These are phyloP conservation scores for Caenorhabditis sulstoni DNA, from an alignment of 2,888 invertebrate species.

Conservation along the genomic window DNA sequence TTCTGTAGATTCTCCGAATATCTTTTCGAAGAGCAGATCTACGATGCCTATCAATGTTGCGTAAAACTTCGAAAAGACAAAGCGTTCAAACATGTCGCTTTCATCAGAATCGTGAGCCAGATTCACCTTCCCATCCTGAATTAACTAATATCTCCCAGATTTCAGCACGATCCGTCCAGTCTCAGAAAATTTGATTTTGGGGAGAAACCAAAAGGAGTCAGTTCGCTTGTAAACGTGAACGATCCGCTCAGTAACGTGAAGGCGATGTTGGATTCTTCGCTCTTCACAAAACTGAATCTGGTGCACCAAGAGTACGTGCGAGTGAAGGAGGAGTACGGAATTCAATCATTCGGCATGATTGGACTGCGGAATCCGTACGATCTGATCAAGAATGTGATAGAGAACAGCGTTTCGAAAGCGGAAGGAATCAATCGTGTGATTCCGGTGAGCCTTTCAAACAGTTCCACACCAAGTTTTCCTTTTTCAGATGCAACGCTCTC, in stretches of 20 bases:
- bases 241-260: constrained; percentile 28
- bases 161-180: constrained; percentile 46
- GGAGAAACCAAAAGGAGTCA: background rate
- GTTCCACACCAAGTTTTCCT: no score
- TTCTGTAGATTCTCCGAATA: constrained; percentile 9
- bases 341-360: background rate
- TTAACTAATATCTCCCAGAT: no score
- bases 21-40: constrained; percentile 1
- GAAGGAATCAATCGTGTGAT: no score
- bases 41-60: constrained; percentile 27
- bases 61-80: constrained; percentile 23
- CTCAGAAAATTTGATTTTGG: constrained; percentile 23
- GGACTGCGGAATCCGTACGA: background rate
- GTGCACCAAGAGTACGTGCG: background rate
- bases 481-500: no score
- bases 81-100: constrained; percentile 42
- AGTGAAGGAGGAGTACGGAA: background rate
- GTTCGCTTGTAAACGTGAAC: constrained; percentile 13
- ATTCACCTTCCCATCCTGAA: no score
- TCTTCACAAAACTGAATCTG: constrained; percentile 8
- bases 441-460: no score
- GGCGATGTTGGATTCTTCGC: background rate
- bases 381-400: no score
- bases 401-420: no score
- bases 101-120: constrained; percentile 18